Percentiles rank a stretch among this genome's conserved stretches.
Evolutionary conservation across 1,140 invertebrate species (phyloP).

Genomic region (Homalodisca vitripennis): DNA sequence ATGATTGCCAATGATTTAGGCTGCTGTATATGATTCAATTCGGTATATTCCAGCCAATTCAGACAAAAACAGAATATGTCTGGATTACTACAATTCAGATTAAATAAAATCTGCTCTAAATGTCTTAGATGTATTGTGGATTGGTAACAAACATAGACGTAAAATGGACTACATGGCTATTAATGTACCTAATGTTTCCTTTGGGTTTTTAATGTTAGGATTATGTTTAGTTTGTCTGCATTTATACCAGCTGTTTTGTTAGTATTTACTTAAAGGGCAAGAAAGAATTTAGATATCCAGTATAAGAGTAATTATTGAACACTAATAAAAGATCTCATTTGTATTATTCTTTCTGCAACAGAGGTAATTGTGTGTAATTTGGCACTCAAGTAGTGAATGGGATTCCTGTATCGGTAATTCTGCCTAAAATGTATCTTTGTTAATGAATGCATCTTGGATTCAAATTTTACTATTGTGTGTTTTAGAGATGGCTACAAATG

Average conservation of each 20-base stretch:
- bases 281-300: too few relatives aligned
- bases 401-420: slow-evolving; percentile 8
- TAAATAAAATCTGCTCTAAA: neutral
- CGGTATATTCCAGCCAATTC: too few relatives aligned
- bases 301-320: neutral
- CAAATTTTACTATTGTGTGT: neutral
- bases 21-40: too few relatives aligned
- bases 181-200: too few relatives aligned
- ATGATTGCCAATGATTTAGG: neutral
- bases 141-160: too few relatives aligned
- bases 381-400: neutral
- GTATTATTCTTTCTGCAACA: neutral
- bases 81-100: neutral
- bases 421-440: neutral
- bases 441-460: neutral
- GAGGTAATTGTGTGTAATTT: neutral
- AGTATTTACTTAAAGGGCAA: too few relatives aligned
- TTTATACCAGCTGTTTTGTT: too few relatives aligned
- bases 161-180: too few relatives aligned
- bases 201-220: too few relatives aligned
- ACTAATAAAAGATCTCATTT: neutral
- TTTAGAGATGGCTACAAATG: slow-evolving; percentile 37
- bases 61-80: too few relatives aligned
- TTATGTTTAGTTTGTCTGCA: too few relatives aligned
- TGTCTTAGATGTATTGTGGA: neutral